These are phyloP conservation scores for Callipepla californica DNA, from an alignment of 2,113 vertebrate species.

Conservation along the genomic window DNA sequence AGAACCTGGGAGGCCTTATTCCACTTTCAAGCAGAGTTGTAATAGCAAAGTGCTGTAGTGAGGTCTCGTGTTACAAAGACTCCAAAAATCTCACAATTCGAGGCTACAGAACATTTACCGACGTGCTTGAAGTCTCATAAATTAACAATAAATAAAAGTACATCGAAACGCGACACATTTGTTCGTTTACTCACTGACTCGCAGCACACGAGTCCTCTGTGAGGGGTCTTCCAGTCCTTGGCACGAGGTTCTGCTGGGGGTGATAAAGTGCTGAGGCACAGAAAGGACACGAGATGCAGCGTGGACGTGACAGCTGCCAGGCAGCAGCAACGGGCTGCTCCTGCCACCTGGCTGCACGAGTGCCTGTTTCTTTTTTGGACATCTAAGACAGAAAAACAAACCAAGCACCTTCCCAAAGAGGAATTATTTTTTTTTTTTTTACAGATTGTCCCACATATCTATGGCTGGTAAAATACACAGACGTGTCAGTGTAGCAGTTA, in stretches of 20 bases:
- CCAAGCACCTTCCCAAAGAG: slow-evolving; percentile 49
- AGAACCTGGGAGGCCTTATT: slow-evolving; percentile 40
- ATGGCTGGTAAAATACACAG: slow-evolving; percentile 70
- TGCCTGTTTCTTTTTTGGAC: slow-evolving; percentile 16
- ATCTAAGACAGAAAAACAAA: slow-evolving; percentile 36
- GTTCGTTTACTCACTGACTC: slow-evolving; percentile 29
- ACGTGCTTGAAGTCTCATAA: slow-evolving; percentile 67
- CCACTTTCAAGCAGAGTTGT: slow-evolving; percentile 64
- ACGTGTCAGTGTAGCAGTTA: slow-evolving; percentile 57
- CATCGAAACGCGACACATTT: neutral
- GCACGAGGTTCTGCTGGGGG: slow-evolving; percentile 70
- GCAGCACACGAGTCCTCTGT: neutral
- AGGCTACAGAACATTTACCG: slow-evolving; percentile 63
- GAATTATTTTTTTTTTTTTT: neutral
- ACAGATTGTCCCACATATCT: slow-evolving; percentile 74
- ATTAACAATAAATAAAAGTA: slow-evolving; percentile 67
- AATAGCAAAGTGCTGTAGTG: slow-evolving; percentile 71
- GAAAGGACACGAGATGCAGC: slow-evolving; percentile 37
- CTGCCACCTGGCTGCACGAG: slow-evolving; percentile 50
- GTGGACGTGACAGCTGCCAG: slow-evolving; percentile 22
- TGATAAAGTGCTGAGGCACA: slow-evolving; percentile 83
- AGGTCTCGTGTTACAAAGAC: slow-evolving; percentile 66
- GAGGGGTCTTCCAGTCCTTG: slow-evolving; percentile 58
- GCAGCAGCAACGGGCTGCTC: slow-evolving; percentile 61
- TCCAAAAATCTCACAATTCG: slow-evolving; percentile 7